Base-by-base conservation (phyloP, 1,140 invertebrate species). In the Forficula auricularia region DNA sequence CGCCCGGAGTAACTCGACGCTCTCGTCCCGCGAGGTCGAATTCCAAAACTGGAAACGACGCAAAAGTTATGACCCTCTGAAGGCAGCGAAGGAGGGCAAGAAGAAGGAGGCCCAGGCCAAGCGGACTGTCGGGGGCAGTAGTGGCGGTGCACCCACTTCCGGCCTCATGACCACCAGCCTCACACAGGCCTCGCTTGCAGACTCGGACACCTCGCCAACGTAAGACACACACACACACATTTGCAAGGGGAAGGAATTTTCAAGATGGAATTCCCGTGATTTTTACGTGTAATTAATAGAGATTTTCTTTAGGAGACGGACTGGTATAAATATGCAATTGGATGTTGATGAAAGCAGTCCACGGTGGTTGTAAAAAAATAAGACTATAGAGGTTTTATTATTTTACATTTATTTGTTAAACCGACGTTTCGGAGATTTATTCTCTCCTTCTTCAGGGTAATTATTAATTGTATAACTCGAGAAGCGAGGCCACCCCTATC, bases 21-120 rank as follows among this genome's bases (percentile, higher is more conserved):
- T 76, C 10, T 72, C 70, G 3, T 68, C 71, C 9, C 71, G 73
- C 49, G 82, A 85, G 58, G 74, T 81, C 34, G 87, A 90, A 56
- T 77, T 88, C 64, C 82, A 85, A 57, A 89, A 89, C 64, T 91
- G 86, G 86, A 87, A 88, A 55, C 66, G 86, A 44, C 66, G 87
- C 44, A 88, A 88, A 54, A 87, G 77, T 51, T 92, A 90, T 60
- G 85, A 90, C 64, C 86, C 86, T 2, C 74, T 88, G 67, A 87
- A 85, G 54, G 78, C 81, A 10, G 84, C 84, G 2, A 82, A 82
- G 7, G 77, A 83, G 53, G 83, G 77, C 19, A 79, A 74, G 48
- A 67, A 67, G 31, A 76, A 74, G 52, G 63, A 61, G 13, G 58
- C 58, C 19, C 52, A 49, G 10, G 55, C 50, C 47, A 72, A 67